A percentile compares a stretch with the other conserved stretches of the same genome.
Evolutionary conservation across 2,113 vertebrate species (phyloP).

Genomic region (Podarcis cretensis): DNA sequence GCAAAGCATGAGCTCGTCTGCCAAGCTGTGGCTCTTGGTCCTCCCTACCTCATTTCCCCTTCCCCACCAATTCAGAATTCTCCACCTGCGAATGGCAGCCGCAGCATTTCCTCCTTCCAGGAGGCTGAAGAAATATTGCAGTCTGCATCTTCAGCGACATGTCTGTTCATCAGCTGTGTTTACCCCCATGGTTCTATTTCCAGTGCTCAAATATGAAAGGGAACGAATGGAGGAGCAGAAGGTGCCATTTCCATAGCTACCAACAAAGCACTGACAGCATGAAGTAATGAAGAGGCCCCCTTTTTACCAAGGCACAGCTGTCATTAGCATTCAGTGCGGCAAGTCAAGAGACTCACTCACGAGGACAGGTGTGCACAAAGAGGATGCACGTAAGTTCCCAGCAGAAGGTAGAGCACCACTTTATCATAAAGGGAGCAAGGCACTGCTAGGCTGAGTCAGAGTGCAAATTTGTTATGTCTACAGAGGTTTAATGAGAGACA

Average conservation of each 20-base stretch:
- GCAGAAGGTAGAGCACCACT: background rate
- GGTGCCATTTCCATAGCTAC: slow-evolving; percentile 21
- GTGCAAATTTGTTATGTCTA: background rate
- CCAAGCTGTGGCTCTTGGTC: background rate
- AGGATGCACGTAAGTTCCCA: background rate
- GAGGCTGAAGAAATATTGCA: background rate
- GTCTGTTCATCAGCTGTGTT: slow-evolving; percentile 3
- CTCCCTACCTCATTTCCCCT: background rate
- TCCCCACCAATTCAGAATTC: background rate
- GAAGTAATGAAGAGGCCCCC: background rate
- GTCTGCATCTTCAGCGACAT: background rate
- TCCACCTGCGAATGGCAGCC: background rate
- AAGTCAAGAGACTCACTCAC: background rate
- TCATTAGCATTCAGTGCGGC: background rate
- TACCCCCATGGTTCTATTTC: background rate
- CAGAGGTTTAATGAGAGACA: background rate
- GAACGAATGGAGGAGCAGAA: background rate
- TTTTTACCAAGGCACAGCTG: background rate
- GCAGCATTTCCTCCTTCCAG: background rate
- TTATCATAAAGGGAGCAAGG: background rate
- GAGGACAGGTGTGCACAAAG: background rate
- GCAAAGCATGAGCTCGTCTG: no score
- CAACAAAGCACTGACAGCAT: background rate
- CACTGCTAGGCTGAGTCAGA: background rate
- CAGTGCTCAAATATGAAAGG: background rate